Base-by-base conservation (phyloP, 2,888 invertebrate genomes). In the Diaphora mendica region DNA sequence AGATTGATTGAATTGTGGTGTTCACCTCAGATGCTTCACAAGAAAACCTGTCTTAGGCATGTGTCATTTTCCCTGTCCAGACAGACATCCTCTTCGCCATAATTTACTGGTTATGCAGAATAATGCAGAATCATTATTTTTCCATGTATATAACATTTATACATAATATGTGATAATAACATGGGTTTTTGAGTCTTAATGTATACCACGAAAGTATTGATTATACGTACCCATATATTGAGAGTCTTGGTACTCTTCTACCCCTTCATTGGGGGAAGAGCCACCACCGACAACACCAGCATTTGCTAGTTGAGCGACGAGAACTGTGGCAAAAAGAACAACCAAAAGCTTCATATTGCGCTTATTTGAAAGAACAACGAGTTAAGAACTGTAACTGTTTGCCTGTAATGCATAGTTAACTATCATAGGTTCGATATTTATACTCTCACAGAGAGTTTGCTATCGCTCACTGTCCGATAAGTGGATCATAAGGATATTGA, bases 311-410 rank as follows among this genome's bases (percentile, higher is more conserved):
- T 51, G 70, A 20, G 73, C 75, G 51, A 66, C 67, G 44, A 80
- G 20, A 9, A 77, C 33, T 48, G 67, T 33, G 4, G 69, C 71
- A 44, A 71, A 62, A 13, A 75, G 55, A 5, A 62, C 20, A 13
- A 68, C 33, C 20, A 74, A 59, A 3, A 71, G n/a, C 64, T 83
- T 80, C 81, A 81, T 81, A 64, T 26, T 80, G 39, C 0, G 15
- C 39, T 26, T 30, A 9, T 17, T 9, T 26, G 11, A 30, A 44
- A 44, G 44, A 26, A 30, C 26, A 26, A 44, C 20, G 30, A 44
- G 44, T 44, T 44, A 30, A 26, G 26, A 7, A 44, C 66, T 67
- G 44, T 44, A 68, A 51, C 30, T 26, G 11, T 11, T 30, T 68
- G 5, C 33, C 23, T 33, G 11, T 44, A 42, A 59, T 59, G 59